Evolutionary conservation across 2,113 vertebrate species (phyloP).

Genomic region (Podilymbus podiceps): DNA sequence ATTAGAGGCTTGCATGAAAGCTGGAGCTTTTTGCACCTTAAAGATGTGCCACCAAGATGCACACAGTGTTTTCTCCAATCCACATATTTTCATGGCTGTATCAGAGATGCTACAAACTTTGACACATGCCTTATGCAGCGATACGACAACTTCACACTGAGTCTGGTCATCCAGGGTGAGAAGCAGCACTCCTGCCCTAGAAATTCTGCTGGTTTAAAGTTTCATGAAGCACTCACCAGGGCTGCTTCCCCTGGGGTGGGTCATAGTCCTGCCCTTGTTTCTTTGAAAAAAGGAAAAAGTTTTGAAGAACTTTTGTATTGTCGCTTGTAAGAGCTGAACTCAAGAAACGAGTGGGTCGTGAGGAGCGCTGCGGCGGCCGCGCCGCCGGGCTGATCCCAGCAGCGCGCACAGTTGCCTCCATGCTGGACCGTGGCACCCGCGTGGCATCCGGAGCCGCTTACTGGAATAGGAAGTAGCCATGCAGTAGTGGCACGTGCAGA

Average conservation of each 20-base stretch:
- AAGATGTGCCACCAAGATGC: background rate
- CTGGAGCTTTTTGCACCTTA: background rate
- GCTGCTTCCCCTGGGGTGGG: background rate
- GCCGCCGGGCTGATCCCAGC: fast-evolving
- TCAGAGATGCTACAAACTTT: background rate
- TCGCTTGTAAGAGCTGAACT: background rate
- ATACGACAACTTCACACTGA: background rate
- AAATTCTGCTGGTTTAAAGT: background rate
- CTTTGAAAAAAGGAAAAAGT: background rate
- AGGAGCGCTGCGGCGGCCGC: background rate
- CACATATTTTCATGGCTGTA: background rate
- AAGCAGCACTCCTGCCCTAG: background rate
- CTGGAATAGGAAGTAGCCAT: background rate
- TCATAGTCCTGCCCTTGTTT: background rate
- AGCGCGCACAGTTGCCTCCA: background rate
- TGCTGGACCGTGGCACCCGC: background rate
- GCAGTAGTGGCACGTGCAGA: background rate
- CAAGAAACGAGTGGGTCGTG: fast-evolving
- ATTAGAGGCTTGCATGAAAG: background rate
- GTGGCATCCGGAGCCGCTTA: background rate
- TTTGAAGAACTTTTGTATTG: background rate
- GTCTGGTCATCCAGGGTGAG: background rate
- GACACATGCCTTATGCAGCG: background rate
- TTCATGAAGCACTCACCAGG: background rate
- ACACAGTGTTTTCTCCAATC: background rate